phyloP scores from a whole-genome alignment of 1,140 invertebrate species.

The Pseudomyrmex concolor region DNA sequence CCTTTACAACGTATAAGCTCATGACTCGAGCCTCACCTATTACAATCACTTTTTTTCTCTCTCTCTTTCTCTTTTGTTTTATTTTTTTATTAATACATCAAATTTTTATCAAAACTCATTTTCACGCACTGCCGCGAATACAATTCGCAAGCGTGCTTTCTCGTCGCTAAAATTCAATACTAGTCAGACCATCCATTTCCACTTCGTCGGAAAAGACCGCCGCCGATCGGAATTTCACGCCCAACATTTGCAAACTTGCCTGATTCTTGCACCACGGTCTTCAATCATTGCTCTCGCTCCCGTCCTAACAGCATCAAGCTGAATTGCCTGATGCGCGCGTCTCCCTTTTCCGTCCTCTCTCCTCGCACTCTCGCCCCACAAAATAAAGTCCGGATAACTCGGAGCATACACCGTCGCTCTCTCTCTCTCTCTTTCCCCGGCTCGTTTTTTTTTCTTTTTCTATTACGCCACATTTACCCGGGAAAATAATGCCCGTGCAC shows the following conservation, averaged over 20 bases:
- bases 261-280: slow-evolving; percentile 25
- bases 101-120: background rate
- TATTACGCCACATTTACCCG: slow-evolving; percentile 71
- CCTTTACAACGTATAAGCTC: background rate
- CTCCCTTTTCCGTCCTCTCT: slow-evolving; percentile 2
- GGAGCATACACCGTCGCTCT: slow-evolving; percentile 26
- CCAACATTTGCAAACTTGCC: slow-evolving; percentile 36
- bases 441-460: slow-evolving; percentile 60
- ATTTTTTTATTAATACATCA: background rate
- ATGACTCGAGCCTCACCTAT: no score
- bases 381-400: slow-evolving; percentile 58
- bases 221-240: slow-evolving; percentile 37
- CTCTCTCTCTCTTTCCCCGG: background rate
- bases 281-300: slow-evolving; percentile 21
- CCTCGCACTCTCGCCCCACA: background rate
- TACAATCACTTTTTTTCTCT: no score
- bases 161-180: background rate
- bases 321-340: slow-evolving; percentile 27
- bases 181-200: slow-evolving; percentile 27
- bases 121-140: background rate
- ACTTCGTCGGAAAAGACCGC: slow-evolving; percentile 21
- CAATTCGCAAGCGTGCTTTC: background rate
- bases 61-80: no score
- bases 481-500: slow-evolving; percentile 70
- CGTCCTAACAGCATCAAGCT: slow-evolving; percentile 26